Conservation (phyloP, 2,113 vertebrate genomes). For the Chionis minor region DNA sequence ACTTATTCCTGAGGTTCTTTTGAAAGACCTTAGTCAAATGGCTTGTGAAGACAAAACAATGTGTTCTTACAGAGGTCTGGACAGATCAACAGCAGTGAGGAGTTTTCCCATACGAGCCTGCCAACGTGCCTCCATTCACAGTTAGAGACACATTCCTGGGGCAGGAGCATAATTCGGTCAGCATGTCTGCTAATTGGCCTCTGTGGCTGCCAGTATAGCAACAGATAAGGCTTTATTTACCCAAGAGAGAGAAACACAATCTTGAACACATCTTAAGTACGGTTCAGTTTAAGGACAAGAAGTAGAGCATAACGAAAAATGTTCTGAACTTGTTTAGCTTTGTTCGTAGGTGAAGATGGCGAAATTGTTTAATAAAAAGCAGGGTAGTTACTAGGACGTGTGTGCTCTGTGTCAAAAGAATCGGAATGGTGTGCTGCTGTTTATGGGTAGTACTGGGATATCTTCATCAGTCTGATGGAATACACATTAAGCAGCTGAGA, state of each 20-base stretch:
- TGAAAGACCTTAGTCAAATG: not conserved
- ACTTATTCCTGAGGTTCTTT: not conserved
- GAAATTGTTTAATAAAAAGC: not conserved
- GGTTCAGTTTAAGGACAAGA: not conserved
- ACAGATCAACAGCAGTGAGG: not conserved
- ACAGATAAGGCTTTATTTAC: not conserved
- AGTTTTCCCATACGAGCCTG: not conserved
- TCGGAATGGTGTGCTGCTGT: not conserved
- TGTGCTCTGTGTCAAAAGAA: not conserved
- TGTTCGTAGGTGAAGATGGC: not conserved
- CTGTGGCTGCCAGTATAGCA: not conserved
- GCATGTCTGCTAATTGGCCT: not conserved
- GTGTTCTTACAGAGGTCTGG: not conserved
- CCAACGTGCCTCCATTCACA: not conserved
- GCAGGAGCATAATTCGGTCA: not conserved
- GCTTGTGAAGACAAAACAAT: not conserved
- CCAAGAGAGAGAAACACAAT: not conserved
- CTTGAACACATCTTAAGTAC: not conserved
- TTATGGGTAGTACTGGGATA: not conserved
- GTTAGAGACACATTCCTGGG: not conserved
- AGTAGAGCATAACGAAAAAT: not conserved
- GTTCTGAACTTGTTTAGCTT: not conserved
- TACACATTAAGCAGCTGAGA: not conserved
- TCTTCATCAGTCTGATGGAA: not conserved
- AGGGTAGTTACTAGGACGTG: fast-evolving